A percentile compares a stretch with the other conserved stretches of the same genome.
Conservation (phyloP, 2,113 vertebrate genomes). For the Hydropotes inermis region DNA sequence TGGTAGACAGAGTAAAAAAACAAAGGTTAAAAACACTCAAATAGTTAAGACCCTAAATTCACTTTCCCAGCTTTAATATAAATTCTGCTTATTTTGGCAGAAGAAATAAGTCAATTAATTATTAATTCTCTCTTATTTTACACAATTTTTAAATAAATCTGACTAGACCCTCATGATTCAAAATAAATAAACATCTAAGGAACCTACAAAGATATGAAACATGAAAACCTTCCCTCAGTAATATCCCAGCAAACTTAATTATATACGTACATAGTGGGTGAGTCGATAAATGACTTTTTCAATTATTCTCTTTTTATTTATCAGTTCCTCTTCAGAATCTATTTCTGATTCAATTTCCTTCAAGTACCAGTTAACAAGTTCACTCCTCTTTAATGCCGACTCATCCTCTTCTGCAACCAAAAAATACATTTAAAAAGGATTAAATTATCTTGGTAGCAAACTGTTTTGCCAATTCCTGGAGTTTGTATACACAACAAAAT, state of each 20-base stretch:
- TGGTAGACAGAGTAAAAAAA: neutral
- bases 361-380: slow-evolving; percentile 97
- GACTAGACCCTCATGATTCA: neutral
- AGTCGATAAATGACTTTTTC: slow-evolving; percentile 96
- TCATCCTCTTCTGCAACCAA: slow-evolving; percentile 90
- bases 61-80: neutral
- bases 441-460: slow-evolving; percentile 11
- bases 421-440: slow-evolving; percentile 51
- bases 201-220: neutral
- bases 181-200: neutral
- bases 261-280: slow-evolving; percentile 91
- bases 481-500: neutral
- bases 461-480: neutral
- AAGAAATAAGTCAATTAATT: neutral
- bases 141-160: slow-evolving; percentile 10
- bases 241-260: neutral
- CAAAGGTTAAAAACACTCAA: neutral
- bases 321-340: slow-evolving; percentile 94
- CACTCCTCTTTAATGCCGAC: slow-evolving; percentile 89
- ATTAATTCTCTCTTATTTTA: neutral
- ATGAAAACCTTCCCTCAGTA: neutral
- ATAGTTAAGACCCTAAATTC: neutral
- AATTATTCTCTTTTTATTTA: slow-evolving; percentile 94
- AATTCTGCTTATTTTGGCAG: neutral
- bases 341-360: slow-evolving; percentile 98